Evolutionary conservation across 1,140 invertebrate species (phyloP).

Genomic region (Rhyacophila brunnea): DNA sequence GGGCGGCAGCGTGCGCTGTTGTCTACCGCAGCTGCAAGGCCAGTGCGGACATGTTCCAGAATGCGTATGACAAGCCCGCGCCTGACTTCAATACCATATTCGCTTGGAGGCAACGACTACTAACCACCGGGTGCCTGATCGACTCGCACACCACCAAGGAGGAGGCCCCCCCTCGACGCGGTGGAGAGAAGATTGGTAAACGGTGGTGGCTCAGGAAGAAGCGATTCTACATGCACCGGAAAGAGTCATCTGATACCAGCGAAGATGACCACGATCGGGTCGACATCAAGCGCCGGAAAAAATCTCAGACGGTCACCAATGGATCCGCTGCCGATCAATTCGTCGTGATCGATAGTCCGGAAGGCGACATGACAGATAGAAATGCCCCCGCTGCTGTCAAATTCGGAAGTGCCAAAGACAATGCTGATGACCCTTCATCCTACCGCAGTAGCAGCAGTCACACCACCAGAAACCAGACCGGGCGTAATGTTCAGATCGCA

Average conservation of each 20-base stretch:
- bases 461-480: no score
- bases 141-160: constrained; percentile 40
- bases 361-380: no score
- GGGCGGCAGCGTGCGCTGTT: constrained; percentile 49
- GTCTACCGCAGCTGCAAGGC: constrained; percentile 50
- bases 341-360: no score
- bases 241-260: no score
- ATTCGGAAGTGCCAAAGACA: no score
- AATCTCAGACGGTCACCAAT: no score
- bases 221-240: no score
- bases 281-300: background rate
- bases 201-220: no score
- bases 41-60: constrained; percentile 47
- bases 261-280: background rate
- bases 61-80: constrained; percentile 49
- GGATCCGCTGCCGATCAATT: no score
- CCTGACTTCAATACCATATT: constrained; percentile 54
- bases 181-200: background rate
- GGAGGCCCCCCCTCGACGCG: background rate
- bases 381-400: no score
- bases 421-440: no score
- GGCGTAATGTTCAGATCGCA: background rate
- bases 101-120: constrained; percentile 47
- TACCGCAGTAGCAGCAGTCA: no score
- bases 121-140: constrained; percentile 48